Percentiles rank a stretch among this genome's conserved stretches.
These are phyloP conservation scores for Myathropa florea DNA, from an alignment of 2,888 invertebrate genomes.

Conservation along the genomic window DNA sequence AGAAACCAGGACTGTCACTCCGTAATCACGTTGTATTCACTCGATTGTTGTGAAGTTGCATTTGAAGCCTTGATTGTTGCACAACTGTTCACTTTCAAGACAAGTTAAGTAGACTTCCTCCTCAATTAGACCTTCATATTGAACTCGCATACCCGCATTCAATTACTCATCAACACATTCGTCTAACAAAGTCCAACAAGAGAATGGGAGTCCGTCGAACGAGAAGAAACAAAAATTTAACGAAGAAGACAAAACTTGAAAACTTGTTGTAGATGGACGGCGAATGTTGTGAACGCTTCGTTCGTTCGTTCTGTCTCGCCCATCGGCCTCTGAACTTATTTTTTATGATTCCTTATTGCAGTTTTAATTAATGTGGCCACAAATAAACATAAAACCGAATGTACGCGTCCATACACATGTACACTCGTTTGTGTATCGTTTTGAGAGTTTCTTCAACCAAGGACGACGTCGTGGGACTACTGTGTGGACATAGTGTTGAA, in stretches of 20 bases:
- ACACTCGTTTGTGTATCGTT: neutral
- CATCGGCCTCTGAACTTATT: conserved; percentile 3
- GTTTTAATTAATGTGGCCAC: conserved; percentile 34
- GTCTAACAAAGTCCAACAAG: conserved; percentile 11
- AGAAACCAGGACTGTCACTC: too few relatives aligned
- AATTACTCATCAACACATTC: conserved; percentile 5
- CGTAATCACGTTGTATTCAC: too few relatives aligned
- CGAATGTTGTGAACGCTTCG: conserved; percentile 8
- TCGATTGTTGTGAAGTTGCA: too few relatives aligned
- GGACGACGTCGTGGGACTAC: conserved; percentile 33
- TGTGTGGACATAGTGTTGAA: conserved; percentile 18
- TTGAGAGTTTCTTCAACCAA: conserved; percentile 27
- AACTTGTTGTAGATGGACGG: neutral
- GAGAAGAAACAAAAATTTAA: neutral
- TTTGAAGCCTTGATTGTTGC: neutral
- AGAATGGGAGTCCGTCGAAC: neutral
- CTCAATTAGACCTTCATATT: conserved; percentile 17
- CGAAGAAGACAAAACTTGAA: neutral
- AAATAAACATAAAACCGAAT: conserved; percentile 17
- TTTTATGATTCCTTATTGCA: conserved; percentile 47
- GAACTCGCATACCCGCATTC: neutral
- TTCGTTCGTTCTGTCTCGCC: neutral
- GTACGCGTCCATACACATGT: neutral
- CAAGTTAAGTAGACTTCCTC: neutral
- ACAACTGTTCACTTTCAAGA: neutral